phyloP scores from a whole-genome alignment of 2,797 vertebrate species.

The Arrhamphus sclerolepis region DNA sequence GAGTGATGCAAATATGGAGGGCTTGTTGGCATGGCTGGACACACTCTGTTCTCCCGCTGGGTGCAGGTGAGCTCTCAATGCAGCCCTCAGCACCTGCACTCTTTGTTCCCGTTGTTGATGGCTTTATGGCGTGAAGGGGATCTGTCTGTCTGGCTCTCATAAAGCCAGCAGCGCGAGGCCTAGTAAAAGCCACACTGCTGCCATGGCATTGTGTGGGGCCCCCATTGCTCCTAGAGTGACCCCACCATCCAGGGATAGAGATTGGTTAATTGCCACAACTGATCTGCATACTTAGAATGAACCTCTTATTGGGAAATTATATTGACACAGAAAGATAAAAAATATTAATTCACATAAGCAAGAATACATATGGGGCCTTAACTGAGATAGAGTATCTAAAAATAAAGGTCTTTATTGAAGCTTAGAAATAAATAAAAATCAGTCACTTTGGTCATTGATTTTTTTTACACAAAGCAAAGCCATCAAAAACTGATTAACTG shows the following conservation, averaged over 20 bases:
- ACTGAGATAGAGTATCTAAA: too few species aligned
- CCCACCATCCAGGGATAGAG: constrained; percentile 51
- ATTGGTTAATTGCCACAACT: constrained; percentile 24
- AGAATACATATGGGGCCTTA: too few species aligned
- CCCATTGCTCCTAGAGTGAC: constrained; percentile 61
- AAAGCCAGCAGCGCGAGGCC: constrained; percentile 77
- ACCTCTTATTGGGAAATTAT: neutral
- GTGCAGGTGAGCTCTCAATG: constrained; percentile 85
- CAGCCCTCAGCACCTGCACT: constrained; percentile 80
- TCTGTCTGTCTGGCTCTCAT: constrained; percentile 80
- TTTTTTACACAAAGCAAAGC: too few species aligned
- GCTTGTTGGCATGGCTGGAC: constrained; percentile 77
- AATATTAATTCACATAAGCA: too few species aligned
- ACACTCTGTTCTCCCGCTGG: constrained; percentile 72
- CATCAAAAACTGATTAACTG: too few species aligned
- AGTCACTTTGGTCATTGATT: too few species aligned
- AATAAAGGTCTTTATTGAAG: too few species aligned
- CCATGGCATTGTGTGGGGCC: constrained; percentile 75
- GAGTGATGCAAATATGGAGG: constrained; percentile 72
- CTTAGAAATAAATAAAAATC: too few species aligned
- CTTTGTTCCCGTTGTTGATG: constrained; percentile 82
- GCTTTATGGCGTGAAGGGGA: constrained; percentile 81
- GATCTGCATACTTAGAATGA: neutral
- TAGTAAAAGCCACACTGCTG: constrained; percentile 78
- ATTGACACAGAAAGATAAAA: constrained; percentile 5